Evolutionary conservation across 2,888 invertebrate species (phyloP).

Genomic region (Criorhina ranunculi): DNA sequence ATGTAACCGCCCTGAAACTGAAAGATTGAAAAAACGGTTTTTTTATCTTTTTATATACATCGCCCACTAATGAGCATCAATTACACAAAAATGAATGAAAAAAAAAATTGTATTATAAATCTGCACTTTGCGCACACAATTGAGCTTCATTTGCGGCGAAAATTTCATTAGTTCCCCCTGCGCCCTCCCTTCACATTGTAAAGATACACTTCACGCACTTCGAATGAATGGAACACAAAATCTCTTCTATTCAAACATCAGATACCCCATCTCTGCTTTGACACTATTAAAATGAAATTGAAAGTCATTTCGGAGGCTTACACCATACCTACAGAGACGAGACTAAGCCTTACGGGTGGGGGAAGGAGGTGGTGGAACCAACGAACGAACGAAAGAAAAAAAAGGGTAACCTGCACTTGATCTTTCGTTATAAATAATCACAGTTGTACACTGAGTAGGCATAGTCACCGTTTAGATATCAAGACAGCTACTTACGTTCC

Average conservation of each 20-base stretch:
- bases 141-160: conserved; percentile 53
- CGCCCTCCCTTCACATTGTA: conserved; percentile 4
- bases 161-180: conserved; percentile 35
- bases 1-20: conserved; percentile 55
- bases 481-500: conserved; percentile 39
- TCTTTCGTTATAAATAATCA: conserved; percentile 70
- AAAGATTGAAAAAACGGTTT: conserved; percentile 37
- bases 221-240: conserved; percentile 26
- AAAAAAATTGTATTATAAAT: too few relatives aligned
- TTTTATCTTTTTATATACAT: conserved; percentile 45
- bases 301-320: conserved; percentile 53
- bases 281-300: conserved; percentile 52
- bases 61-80: conserved; percentile 63
- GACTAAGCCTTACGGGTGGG: conserved; percentile 26
- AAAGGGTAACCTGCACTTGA: conserved; percentile 47
- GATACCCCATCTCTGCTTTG: conserved; percentile 14
- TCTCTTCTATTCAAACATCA: conserved; percentile 39
- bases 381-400: neutral
- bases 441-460: conserved; percentile 37
- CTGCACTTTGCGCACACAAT: conserved; percentile 59
- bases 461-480: conserved; percentile 64
- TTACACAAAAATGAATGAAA: conserved; percentile 45
- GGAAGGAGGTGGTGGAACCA: too few relatives aligned
- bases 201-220: conserved; percentile 55
- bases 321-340: conserved; percentile 19